Base-by-base conservation (phyloP, 1,140 invertebrate species). In the Ctenoplectra terminalis region DNA sequence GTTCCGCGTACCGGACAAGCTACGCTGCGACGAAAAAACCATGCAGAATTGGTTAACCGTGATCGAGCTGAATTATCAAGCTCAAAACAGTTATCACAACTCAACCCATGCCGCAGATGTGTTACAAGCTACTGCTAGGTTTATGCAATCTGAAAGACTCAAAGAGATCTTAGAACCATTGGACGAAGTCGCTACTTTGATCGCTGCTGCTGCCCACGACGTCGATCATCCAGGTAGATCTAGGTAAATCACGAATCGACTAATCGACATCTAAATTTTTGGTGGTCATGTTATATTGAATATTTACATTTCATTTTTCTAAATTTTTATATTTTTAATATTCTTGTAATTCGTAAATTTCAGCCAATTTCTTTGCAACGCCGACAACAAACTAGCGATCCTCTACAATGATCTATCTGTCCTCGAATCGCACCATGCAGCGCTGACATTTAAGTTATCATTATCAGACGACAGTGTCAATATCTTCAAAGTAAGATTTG, bases 361-460 rank as follows among this genome's bases (percentile, higher is more conserved):
- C 89, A 96, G 96, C 87, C 97, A 97, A 79, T 99, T 99, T 94
- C 95, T 99, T 4, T 98, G 97, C 91, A 98, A 99, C 93, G 96
- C 98, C 74, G 96, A 97, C 82, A 97, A 97, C 93, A 96, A 97
- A 60, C 94, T 99, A 82, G 98, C 98, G 8, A 95, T 98, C 54
- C 94, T 99, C 1, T 99, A 99, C 93, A 98, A 99, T 94, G 98
- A 99, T 94, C 94, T 98, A 72, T 96, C 98, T 80, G 98, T 99
- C 64, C 95, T 99, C 77, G 99, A 99, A 94, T 99, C 97, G 67
- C 99, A 99, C 93, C 99, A 99, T 92, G 97, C 98, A 5, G 98
- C 99, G 13, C 94, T 98, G 69, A 98, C 98, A 20, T 99, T 99
- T 93, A 98, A 98, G 91, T 94, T 99, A 50, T 99, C 99, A 0